These are phyloP conservation scores for Henicopernis longicauda DNA, from an alignment of 2,113 vertebrate species.

Conservation along the genomic window DNA sequence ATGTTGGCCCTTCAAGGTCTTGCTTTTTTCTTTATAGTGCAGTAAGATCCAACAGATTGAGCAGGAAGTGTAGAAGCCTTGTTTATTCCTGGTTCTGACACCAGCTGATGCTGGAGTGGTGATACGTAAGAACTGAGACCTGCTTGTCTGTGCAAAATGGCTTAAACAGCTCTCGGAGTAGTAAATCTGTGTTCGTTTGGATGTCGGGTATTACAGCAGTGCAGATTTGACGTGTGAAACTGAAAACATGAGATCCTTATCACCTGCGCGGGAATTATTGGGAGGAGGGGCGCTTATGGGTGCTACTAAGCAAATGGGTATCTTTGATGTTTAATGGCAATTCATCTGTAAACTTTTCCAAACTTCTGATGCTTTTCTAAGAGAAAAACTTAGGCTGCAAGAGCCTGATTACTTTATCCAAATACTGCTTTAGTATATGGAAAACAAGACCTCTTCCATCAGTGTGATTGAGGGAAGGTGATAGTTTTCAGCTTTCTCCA, in stretches of 20 bases:
- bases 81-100: not conserved
- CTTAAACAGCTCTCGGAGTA: not conserved
- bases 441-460: not conserved
- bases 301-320: not conserved
- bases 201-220: not conserved
- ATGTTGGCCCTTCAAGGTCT: not conserved
- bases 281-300: not conserved
- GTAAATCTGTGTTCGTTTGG: not conserved
- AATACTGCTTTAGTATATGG: not conserved
- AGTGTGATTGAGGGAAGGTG: not conserved
- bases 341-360: not conserved
- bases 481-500: not conserved
- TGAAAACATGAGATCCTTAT: not conserved
- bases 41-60: not conserved
- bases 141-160: not conserved
- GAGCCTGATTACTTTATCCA: not conserved
- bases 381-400: not conserved
- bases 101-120: not conserved
- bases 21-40: not conserved
- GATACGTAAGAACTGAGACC: rapidly evolving
- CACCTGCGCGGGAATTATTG: not conserved
- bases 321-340: not conserved
- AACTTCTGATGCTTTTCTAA: not conserved
- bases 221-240: not conserved
- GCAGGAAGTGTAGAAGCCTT: not conserved